Percentiles rank a stretch among this genome's conserved stretches.
Evolutionary conservation across 1,140 invertebrate species (phyloP).

Genomic region (Pseudobourletiella spinata): DNA sequence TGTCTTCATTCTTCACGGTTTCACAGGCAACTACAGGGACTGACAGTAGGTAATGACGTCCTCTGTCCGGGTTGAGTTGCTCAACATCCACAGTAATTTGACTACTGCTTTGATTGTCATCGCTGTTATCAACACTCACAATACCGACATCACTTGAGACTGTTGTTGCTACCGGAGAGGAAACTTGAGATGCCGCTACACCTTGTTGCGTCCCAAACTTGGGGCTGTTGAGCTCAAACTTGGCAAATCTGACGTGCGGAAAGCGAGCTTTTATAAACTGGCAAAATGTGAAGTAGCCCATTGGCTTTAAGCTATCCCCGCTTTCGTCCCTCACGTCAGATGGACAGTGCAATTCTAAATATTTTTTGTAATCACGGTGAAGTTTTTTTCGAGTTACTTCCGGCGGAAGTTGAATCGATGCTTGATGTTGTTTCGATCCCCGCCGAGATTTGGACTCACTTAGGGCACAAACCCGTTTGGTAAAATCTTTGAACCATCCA

Average conservation of each 20-base stretch:
- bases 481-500: constrained; percentile 60
- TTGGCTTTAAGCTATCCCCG: constrained; percentile 54
- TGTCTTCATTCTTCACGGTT: too few relatives aligned
- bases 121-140: neutral
- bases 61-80: too few relatives aligned
- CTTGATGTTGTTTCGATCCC: neutral
- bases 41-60: too few relatives aligned
- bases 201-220: too few relatives aligned
- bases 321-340: neutral
- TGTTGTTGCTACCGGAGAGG: too few relatives aligned
- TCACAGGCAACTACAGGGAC: too few relatives aligned
- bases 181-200: neutral
- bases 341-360: neutral
- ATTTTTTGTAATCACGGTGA: neutral
- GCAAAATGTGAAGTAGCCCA: constrained; percentile 69
- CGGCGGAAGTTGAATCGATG: neutral
- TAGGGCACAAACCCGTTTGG: neutral
- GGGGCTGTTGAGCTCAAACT: constrained; percentile 48
- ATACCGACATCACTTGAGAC: too few relatives aligned
- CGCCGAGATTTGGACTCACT: neutral
- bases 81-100: too few relatives aligned
- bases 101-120: neutral
- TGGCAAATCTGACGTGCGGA: constrained; percentile 63
- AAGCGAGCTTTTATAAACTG: constrained; percentile 72
- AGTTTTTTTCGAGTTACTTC: neutral